A percentile compares a stretch with the other conserved stretches of the same genome.
These are phyloP conservation scores for Didymodactylos carnosus DNA, from an alignment of 2,888 invertebrate species.

Conservation along the genomic window DNA sequence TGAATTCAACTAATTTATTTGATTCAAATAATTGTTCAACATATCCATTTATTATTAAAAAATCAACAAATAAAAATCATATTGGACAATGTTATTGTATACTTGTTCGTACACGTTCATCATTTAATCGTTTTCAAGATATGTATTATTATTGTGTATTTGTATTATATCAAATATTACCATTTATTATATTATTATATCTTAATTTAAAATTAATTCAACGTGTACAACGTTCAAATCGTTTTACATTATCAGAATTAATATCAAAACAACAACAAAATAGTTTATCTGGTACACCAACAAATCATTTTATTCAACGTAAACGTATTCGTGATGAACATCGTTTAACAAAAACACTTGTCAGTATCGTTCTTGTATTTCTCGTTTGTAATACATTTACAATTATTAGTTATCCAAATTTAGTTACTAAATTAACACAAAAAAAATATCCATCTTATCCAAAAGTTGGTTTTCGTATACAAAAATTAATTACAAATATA, in stretches of 20 bases:
- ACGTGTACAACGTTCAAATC: slow-evolving; percentile 3
- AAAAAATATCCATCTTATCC: background rate
- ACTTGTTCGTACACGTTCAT: background rate
- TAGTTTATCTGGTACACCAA: background rate
- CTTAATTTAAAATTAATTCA: slow-evolving; percentile 10
- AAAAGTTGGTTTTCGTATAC: background rate
- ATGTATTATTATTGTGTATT: background rate
- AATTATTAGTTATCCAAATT: slow-evolving; percentile 5
- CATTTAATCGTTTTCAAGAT: background rate
- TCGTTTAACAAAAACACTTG: slow-evolving; percentile 10
- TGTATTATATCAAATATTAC: slow-evolving; percentile 8
- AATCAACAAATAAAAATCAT: background rate
- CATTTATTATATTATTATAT: slow-evolving; percentile 2
- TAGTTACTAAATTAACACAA: background rate
- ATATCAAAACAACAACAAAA: background rate
- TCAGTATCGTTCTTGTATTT: slow-evolving; percentile 2
- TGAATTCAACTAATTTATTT: background rate
- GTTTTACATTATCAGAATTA: background rate
- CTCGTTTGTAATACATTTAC: slow-evolving; percentile 7
- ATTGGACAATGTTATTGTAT: background rate
- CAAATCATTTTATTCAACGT: background rate
- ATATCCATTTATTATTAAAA: background rate
- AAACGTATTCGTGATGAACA: slow-evolving; percentile 2
- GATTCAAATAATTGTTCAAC: background rate
- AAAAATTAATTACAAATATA: slow-evolving; percentile 10